These are phyloP conservation scores for Xiphophorus birchmanni DNA, from an alignment of 2,797 vertebrate genomes.

Conservation along the genomic window DNA sequence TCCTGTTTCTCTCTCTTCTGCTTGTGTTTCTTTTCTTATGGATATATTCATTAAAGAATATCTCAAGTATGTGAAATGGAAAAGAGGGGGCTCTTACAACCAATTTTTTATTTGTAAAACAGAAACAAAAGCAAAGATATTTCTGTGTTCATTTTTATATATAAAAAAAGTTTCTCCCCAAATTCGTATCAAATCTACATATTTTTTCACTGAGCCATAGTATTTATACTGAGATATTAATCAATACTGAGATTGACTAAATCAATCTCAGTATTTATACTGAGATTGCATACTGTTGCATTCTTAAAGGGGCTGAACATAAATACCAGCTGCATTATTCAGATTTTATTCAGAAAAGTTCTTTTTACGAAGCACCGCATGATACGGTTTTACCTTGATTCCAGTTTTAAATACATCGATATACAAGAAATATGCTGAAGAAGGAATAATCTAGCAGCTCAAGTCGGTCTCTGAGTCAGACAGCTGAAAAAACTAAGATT, in stretches of 20 bases:
- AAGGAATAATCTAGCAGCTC: constrained; percentile 4
- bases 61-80: neutral
- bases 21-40: neutral
- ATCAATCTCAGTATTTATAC: too few species aligned
- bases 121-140: neutral
- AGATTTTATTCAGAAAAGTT: neutral
- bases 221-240: neutral
- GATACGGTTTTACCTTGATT: neutral
- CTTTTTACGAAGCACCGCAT: neutral
- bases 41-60: neutral
- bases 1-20: neutral
- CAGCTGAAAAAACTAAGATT: constrained; percentile 63
- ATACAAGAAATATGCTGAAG: neutral
- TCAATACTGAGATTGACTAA: too few species aligned
- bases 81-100: neutral
- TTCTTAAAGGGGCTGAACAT: neutral
- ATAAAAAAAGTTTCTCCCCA: neutral
- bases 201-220: neutral
- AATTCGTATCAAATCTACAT: neutral
- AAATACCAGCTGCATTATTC: neutral
- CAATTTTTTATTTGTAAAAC: neutral
- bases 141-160: neutral
- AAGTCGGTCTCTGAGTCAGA: constrained; percentile 1
- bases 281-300: neutral
- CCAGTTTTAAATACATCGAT: neutral